Conservation (phyloP, 2,888 invertebrate species). For the Cantharis rustica region DNA sequence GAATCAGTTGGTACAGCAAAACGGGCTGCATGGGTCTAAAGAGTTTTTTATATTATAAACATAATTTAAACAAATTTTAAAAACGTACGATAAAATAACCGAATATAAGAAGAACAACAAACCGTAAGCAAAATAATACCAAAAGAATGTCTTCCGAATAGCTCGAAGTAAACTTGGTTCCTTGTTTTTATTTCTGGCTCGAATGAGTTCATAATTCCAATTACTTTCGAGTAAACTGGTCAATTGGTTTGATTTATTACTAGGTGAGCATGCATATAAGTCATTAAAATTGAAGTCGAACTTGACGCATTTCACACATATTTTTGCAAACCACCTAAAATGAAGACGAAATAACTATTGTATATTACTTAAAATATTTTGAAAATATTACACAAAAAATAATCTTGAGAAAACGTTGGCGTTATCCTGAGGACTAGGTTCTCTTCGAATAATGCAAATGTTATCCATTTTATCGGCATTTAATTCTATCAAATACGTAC, state of each 20-base stretch:
- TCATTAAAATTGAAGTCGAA: slow-evolving; percentile 69
- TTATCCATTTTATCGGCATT: too few relatives aligned
- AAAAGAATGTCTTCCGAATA: slow-evolving; percentile 65
- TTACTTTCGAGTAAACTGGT: slow-evolving; percentile 66
- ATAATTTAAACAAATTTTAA: too few relatives aligned
- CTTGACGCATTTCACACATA: slow-evolving; percentile 69
- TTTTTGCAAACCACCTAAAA: slow-evolving; percentile 71
- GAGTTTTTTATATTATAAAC: too few relatives aligned
- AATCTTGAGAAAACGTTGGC: too few relatives aligned
- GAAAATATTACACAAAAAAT: too few relatives aligned
- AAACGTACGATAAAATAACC: too few relatives aligned
- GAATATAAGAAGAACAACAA: too few relatives aligned
- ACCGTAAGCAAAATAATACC: slow-evolving; percentile 9
- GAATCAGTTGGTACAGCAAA: too few relatives aligned
- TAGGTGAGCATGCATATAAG: slow-evolving; percentile 68
- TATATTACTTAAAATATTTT: too few relatives aligned
- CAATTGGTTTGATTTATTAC: slow-evolving; percentile 67
- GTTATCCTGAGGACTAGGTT: too few relatives aligned
- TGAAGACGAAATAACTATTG: neutral
- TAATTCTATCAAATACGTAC: too few relatives aligned
- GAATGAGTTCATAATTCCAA: slow-evolving; percentile 66
- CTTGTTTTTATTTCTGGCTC: slow-evolving; percentile 48
- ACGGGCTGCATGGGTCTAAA: neutral
- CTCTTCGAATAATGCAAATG: too few relatives aligned
- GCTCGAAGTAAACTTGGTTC: slow-evolving; percentile 66